phyloP scores from a whole-genome alignment of 2,797 vertebrate genomes.

The Crax fasciolata region DNA sequence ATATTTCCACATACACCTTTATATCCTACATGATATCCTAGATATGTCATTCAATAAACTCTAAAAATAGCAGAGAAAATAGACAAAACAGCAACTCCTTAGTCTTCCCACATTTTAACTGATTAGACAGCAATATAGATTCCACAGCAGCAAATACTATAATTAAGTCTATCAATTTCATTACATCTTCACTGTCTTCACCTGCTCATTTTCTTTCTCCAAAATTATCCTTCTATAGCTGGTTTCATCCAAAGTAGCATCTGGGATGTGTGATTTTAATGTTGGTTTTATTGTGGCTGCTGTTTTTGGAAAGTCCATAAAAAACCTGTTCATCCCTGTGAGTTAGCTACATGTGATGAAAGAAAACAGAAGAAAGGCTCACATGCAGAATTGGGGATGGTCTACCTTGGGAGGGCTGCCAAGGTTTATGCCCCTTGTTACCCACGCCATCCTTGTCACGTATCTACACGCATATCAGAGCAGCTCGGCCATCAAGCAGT shows the following conservation, averaged over 20 bases:
- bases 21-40: background rate
- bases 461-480: background rate
- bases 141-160: slow-evolving; percentile 34
- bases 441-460: background rate
- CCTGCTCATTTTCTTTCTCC: background rate
- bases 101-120: slow-evolving; percentile 24
- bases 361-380: background rate
- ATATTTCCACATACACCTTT: slow-evolving; percentile 13
- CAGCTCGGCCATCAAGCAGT: background rate
- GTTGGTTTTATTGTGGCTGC: background rate
- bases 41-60: background rate
- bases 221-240: background rate
- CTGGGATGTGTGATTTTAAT: background rate
- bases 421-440: rapidly evolving
- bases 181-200: slow-evolving; percentile 28
- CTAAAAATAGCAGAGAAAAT: slow-evolving; percentile 33
- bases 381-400: background rate
- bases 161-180: slow-evolving; percentile 45
- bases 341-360: rapidly evolving
- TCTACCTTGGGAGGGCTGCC: background rate
- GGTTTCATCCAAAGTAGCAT: background rate
- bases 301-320: background rate
- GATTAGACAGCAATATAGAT: slow-evolving; percentile 25
- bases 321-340: background rate
- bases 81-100: slow-evolving; percentile 12